A percentile compares a stretch with the other conserved stretches of the same genome.
Evolutionary conservation across 2,113 vertebrate genomes (phyloP).

Genomic region (Clarias macrocephalus): DNA sequence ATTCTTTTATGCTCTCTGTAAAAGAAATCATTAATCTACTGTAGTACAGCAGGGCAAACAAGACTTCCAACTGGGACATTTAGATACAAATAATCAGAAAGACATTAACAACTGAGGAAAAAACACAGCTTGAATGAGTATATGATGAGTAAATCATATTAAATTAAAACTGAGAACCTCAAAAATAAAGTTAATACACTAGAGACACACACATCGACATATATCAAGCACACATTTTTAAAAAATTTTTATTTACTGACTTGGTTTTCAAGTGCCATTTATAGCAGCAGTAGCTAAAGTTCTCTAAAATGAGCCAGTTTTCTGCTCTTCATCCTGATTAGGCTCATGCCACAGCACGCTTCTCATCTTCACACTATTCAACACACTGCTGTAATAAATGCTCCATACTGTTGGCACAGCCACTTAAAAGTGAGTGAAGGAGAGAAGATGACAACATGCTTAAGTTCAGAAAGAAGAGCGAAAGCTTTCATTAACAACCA

Average conservation of each 20-base stretch:
- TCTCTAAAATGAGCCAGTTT: slow-evolving; percentile 69
- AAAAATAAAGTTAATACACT: neutral
- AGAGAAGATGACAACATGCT: slow-evolving; percentile 38
- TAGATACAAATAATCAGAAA: slow-evolving; percentile 19
- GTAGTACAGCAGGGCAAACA: slow-evolving; percentile 15
- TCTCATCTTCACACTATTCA: slow-evolving; percentile 50
- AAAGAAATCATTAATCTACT: slow-evolving; percentile 3
- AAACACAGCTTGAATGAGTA: slow-evolving; percentile 23
- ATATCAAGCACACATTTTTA: neutral
- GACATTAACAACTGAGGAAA: slow-evolving; percentile 16
- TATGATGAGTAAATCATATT: slow-evolving; percentile 26
- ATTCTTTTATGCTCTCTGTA: slow-evolving; percentile 7
- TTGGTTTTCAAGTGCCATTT: slow-evolving; percentile 71
- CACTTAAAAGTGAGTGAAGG: slow-evolving; percentile 57
- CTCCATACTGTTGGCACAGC: slow-evolving; percentile 63
- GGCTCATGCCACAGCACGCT: slow-evolving; percentile 50
- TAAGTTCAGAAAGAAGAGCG: slow-evolving; percentile 50
- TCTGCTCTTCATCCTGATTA: slow-evolving; percentile 59
- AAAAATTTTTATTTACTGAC: slow-evolving; percentile 50
- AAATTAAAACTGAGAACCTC: slow-evolving; percentile 2
- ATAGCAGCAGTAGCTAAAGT: slow-evolving; percentile 61
- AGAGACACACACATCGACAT: neutral
- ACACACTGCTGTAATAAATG: slow-evolving; percentile 58
- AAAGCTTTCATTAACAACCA: slow-evolving; percentile 64
- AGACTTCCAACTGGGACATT: slow-evolving; percentile 11